Percentiles rank a stretch among this genome's conserved stretches.
phyloP scores from a whole-genome alignment of 2,797 vertebrate genomes.

The Taeniopygia guttata region DNA sequence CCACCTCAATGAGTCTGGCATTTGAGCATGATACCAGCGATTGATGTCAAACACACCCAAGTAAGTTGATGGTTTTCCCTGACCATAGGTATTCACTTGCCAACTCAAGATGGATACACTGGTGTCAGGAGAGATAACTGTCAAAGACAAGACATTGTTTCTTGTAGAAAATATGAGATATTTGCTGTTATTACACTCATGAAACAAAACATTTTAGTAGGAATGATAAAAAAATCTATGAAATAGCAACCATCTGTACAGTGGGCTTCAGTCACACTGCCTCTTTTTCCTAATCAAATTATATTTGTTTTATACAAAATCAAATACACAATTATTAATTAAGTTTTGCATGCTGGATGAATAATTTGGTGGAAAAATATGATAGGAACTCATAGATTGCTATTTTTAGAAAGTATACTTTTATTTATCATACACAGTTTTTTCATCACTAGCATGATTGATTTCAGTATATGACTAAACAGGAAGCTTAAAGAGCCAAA shows the following conservation, averaged over 20 bases:
- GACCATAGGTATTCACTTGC: too few species aligned
- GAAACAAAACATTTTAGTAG: neutral
- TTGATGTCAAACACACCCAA: constrained; percentile 95
- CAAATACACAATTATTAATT: neutral
- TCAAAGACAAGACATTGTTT: neutral
- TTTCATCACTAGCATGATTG: too few species aligned
- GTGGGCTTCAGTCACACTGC: neutral
- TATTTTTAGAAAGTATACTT: too few species aligned
- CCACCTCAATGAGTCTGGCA: constrained; percentile 96
- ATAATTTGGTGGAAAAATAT: neutral
- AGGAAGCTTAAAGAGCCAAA: too few species aligned
- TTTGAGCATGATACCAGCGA: constrained; percentile 97
- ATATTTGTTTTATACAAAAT: neutral
- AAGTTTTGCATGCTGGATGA: neutral
- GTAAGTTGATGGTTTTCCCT: too few species aligned
- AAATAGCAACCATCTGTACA: neutral
- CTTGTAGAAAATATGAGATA: neutral
- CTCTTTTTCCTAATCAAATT: neutral
- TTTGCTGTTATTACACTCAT: neutral
- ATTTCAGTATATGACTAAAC: too few species aligned
- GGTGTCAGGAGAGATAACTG: constrained; percentile 70
- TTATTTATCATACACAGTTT: too few species aligned
- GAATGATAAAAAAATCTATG: fast-evolving
- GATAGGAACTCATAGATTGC: too few species aligned
- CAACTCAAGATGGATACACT: too few species aligned